Evolutionary conservation across 2,888 invertebrate species (phyloP).

Genomic region (Erannis defoliaria): DNA sequence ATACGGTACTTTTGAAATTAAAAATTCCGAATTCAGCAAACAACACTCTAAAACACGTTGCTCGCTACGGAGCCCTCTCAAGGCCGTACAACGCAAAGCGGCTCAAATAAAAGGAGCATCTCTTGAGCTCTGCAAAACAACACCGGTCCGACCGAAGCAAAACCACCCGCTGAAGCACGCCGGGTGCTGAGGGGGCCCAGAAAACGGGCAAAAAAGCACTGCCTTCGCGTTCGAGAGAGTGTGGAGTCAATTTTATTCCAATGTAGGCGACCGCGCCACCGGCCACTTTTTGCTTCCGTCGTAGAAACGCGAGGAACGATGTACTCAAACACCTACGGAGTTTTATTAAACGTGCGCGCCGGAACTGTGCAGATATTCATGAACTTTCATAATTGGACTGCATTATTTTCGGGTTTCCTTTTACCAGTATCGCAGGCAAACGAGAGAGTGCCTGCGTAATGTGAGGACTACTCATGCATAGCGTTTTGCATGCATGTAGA

Average conservation of each 20-base stretch:
- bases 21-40: slow-evolving; percentile 82
- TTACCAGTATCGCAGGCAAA: slow-evolving; percentile 36
- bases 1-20: slow-evolving; percentile 81
- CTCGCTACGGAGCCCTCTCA: slow-evolving; percentile 77
- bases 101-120: slow-evolving; percentile 85
- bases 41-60: slow-evolving; percentile 82
- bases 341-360: slow-evolving; percentile 77
- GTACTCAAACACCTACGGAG: slow-evolving; percentile 84
- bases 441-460: slow-evolving; percentile 8
- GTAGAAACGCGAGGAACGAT: slow-evolving; percentile 82
- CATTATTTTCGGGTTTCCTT: slow-evolving; percentile 47
- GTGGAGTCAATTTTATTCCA: slow-evolving; percentile 87
- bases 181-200: slow-evolving; percentile 65
- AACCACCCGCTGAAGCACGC: slow-evolving; percentile 85
- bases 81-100: slow-evolving; percentile 82
- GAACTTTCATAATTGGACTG: slow-evolving; percentile 48
- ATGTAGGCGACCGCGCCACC: slow-evolving; percentile 85
- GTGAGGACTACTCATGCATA: neutral
- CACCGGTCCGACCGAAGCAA: slow-evolving; percentile 83
- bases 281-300: slow-evolving; percentile 85
- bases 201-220: slow-evolving; percentile 80
- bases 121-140: slow-evolving; percentile 86
- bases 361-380: slow-evolving; percentile 44
- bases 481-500: neutral
- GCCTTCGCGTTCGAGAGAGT: slow-evolving; percentile 86